Evolutionary conservation across 2,797 vertebrate species (phyloP).

Genomic region (Lepilemur septentrionalis): DNA sequence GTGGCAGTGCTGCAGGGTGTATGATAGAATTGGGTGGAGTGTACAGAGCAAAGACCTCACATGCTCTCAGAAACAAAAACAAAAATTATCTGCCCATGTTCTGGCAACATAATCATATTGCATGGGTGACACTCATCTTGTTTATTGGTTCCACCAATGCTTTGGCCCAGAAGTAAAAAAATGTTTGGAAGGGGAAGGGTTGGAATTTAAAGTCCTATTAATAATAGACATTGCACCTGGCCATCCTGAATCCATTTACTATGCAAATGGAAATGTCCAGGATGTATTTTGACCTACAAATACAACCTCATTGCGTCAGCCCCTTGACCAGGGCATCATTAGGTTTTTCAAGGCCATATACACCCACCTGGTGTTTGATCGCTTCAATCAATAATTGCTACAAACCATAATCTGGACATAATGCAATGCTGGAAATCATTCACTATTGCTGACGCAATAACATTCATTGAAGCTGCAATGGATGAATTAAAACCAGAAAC

Average conservation of each 20-base stretch:
- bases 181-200: not conserved
- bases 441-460: not conserved
- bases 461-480: not conserved
- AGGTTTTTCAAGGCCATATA: not conserved
- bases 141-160: not conserved
- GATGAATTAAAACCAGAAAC: constrained; percentile 27
- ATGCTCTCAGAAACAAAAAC: not conserved
- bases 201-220: not conserved
- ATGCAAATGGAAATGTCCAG: not conserved
- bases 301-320: constrained; percentile 6
- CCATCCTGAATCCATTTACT: not conserved
- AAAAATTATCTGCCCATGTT: not conserved
- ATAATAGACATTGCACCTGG: not conserved
- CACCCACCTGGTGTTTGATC: constrained; percentile 66
- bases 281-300: not conserved
- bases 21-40: not conserved
- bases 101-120: not conserved
- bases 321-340: not conserved
- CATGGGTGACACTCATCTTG: not conserved
- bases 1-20: not conserved
- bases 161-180: not conserved
- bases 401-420: not conserved
- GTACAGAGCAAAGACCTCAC: not conserved
- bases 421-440: not conserved
- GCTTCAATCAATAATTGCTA: not conserved